A percentile compares a stretch with the other conserved stretches of the same genome.
Conservation (phyloP, 1,140 invertebrate species). For the Muscidifurax raptorellus region DNA sequence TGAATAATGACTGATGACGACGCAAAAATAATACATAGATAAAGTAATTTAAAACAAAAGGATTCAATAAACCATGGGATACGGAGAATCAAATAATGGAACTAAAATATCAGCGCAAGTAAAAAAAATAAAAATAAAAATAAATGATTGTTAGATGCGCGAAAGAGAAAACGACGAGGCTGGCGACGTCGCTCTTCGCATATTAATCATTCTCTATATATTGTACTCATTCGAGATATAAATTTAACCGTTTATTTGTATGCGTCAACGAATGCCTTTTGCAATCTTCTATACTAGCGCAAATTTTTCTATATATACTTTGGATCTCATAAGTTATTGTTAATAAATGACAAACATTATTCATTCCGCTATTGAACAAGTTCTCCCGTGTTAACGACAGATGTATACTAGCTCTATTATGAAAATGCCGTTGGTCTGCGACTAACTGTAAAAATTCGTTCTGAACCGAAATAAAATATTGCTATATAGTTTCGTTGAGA, state of each 20-base stretch:
- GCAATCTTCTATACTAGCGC: constrained; percentile 39
- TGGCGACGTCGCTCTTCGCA: constrained; percentile 41
- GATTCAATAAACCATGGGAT: not conserved
- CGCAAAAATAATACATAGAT: not conserved
- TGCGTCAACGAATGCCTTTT: constrained; percentile 49
- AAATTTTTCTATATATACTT: constrained; percentile 51
- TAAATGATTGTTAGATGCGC: constrained; percentile 25
- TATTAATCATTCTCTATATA: constrained; percentile 28
- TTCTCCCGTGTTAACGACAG: constrained; percentile 19
- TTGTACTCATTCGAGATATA: constrained; percentile 41
- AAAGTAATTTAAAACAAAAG: not conserved
- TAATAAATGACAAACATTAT: constrained; percentile 19
- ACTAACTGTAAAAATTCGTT: constrained; percentile 48
- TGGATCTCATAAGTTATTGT: constrained; percentile 35
- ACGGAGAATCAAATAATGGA: constrained; percentile 47
- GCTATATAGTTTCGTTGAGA: constrained; percentile 43
- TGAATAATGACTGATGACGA: constrained; percentile 6
- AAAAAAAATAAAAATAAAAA: constrained; percentile 9
- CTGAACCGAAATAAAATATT: constrained; percentile 33
- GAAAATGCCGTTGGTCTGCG: constrained; percentile 42
- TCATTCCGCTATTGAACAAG: constrained; percentile 7
- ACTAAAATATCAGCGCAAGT: constrained; percentile 17
- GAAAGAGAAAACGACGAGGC: constrained; percentile 36
- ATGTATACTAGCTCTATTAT: constrained; percentile 32
- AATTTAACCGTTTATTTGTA: constrained; percentile 19